Conservation (phyloP, 64 coral and sea anemone genomes). For the Actinia tenebrosa region DNA sequence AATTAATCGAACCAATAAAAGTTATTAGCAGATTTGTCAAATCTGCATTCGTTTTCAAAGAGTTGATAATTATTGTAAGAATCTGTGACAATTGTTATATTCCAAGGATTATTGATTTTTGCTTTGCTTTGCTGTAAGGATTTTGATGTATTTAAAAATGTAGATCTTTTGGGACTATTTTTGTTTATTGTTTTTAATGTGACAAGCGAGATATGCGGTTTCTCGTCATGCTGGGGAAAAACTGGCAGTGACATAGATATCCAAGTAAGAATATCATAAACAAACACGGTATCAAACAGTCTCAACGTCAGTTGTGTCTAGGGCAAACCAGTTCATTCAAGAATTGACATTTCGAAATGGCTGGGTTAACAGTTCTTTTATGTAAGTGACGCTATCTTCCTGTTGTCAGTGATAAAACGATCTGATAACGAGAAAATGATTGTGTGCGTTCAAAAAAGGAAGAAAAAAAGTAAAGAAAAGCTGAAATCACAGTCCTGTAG, state of each 20-base stretch:
- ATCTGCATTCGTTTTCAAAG: background rate
- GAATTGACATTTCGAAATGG: background rate
- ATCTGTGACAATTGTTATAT: too few species aligned
- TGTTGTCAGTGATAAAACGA: background rate
- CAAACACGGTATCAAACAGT: slow-evolving; percentile 12
- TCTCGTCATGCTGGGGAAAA: background rate
- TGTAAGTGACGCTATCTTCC: background rate
- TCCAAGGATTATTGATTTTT: background rate
- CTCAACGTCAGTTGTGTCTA: background rate
- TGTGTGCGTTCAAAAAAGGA: background rate
- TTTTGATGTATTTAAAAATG: background rate
- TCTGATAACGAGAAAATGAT: background rate
- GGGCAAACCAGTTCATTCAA: background rate
- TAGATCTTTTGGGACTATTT: background rate
- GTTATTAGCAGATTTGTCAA: background rate
- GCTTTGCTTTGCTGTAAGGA: background rate
- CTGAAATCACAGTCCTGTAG: background rate
- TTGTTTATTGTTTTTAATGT: background rate
- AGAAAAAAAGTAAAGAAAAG: too few species aligned
- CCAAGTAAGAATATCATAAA: background rate
- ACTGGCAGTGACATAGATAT: background rate
- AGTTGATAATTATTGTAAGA: background rate
- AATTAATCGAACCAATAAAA: background rate
- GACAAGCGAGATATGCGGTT: background rate
- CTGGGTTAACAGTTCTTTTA: background rate